Conservation (phyloP, 2,113 vertebrate species). For the Damaliscus lunatus region DNA sequence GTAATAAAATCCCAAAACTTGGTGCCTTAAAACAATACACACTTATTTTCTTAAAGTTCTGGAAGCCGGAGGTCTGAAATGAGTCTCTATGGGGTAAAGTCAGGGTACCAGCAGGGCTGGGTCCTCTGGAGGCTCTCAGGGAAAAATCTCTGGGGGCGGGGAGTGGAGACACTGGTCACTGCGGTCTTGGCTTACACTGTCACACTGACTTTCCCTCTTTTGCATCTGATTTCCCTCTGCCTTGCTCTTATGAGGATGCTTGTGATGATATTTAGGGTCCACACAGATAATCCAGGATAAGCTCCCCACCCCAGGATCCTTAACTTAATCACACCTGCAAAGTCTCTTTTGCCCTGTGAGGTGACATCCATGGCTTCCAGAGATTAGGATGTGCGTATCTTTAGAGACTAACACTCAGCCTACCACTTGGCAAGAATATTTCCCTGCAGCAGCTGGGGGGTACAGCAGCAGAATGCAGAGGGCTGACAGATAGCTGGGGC, state of each 20-base stretch:
- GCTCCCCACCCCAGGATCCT: background rate
- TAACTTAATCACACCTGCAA: background rate
- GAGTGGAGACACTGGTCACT: background rate
- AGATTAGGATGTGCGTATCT: background rate
- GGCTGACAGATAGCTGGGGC: background rate
- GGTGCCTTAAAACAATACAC: background rate
- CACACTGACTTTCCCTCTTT: background rate
- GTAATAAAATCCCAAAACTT: background rate
- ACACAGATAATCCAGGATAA: background rate
- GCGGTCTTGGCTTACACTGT: fast-evolving
- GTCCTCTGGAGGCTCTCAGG: background rate
- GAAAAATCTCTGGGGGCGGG: background rate
- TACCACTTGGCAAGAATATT: background rate
- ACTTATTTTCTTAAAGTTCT: background rate
- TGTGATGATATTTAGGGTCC: background rate
- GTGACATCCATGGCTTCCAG: background rate
- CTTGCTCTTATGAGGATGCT: background rate
- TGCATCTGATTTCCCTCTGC: background rate
- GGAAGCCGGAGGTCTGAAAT: background rate
- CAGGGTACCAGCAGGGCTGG: background rate
- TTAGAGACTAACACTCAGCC: background rate
- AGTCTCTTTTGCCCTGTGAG: background rate
- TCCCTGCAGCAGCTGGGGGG: background rate
- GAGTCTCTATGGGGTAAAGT: background rate
- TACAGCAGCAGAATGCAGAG: background rate